These are phyloP conservation scores for Charina bottae DNA, from an alignment of 2,113 vertebrate species.

Conservation along the genomic window DNA sequence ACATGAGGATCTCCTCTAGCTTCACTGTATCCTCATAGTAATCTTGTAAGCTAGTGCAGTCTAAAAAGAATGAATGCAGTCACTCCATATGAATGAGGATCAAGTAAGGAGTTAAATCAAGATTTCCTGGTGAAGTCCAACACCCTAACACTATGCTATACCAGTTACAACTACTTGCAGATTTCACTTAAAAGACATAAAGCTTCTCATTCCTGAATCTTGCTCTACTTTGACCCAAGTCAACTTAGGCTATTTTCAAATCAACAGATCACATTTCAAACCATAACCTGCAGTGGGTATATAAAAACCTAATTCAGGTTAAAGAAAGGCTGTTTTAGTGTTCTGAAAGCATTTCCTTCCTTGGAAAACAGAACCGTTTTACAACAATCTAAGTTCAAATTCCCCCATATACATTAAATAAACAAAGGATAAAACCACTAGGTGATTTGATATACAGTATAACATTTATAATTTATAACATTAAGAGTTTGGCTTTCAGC, in stretches of 20 bases:
- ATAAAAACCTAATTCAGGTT: conserved; percentile 31
- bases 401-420: neutral
- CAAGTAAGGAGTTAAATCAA: neutral
- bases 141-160: neutral
- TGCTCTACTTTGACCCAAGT: neutral
- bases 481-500: conserved; percentile 14
- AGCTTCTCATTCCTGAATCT: neutral
- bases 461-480: neutral
- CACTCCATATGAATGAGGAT: neutral
- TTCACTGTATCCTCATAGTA: neutral
- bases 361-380: conserved; percentile 18
- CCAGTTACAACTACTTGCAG: neutral
- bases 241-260: neutral
- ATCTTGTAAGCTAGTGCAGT: neutral
- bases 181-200: neutral
- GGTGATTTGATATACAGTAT: neutral
- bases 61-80: neutral
- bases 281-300: neutral
- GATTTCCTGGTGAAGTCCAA: neutral
- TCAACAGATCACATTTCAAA: neutral
- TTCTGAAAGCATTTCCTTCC: neutral
- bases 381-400: neutral
- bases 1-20: neutral
- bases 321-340: neutral
- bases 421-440: neutral